phyloP scores from a whole-genome alignment of 2,797 vertebrate genomes.

The Eidolon dupreanum region DNA sequence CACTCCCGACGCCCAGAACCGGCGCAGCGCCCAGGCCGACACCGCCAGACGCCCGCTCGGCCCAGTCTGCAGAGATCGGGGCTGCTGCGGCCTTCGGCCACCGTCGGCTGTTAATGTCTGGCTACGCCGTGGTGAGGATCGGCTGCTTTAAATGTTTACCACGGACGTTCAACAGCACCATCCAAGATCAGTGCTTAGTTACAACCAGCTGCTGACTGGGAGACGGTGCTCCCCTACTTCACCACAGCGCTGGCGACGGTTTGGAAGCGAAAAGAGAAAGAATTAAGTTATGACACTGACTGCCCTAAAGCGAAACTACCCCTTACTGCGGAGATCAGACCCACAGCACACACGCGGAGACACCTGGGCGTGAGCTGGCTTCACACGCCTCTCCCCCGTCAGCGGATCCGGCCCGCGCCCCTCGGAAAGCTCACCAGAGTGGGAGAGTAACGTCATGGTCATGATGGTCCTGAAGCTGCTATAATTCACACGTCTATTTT shows the following conservation, averaged over 20 bases:
- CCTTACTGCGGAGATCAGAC: accelerated
- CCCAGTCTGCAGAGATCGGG: not conserved
- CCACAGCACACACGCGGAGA: accelerated
- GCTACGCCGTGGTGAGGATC: not conserved
- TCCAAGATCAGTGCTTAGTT: not conserved
- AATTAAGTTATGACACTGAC: accelerated
- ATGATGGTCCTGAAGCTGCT: not conserved
- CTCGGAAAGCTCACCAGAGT: accelerated
- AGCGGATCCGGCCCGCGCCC: not conserved
- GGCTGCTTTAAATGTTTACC: not conserved
- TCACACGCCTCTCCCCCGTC: not conserved
- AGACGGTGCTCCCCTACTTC: not conserved
- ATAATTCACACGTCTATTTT: not conserved
- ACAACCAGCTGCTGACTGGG: not conserved
- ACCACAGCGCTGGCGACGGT: no score
- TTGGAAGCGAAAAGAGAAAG: not conserved
- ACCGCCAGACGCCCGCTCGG: accelerated
- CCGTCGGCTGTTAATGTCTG: not conserved
- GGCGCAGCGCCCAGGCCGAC: not conserved
- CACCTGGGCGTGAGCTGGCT: not conserved
- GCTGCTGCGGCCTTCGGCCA: not conserved
- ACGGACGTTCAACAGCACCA: no score
- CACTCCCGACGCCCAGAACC: not conserved
- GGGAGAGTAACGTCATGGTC: accelerated
- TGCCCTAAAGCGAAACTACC: not conserved